phyloP scores from a whole-genome alignment of 2,797 vertebrate genomes.

The Tiaroga cobitis region DNA sequence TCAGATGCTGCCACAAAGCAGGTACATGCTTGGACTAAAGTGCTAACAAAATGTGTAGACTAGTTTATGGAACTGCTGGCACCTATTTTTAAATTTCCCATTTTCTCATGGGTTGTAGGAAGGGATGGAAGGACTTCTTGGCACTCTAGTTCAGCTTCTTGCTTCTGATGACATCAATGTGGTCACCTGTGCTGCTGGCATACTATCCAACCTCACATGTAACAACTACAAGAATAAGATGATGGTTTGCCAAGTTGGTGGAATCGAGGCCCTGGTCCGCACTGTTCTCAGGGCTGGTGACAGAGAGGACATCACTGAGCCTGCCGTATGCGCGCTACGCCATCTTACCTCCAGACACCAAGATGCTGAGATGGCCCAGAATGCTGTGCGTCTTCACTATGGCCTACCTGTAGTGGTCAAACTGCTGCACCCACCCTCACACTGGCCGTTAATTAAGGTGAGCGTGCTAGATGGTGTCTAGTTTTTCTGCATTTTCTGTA shows the following conservation, averaged over 20 bases:
- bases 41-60: not conserved
- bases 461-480: not conserved
- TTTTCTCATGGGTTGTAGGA: conserved; percentile 85
- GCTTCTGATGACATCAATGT: conserved; percentile 98
- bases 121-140: conserved; percentile 97
- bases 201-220: conserved; percentile 98
- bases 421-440: conserved; percentile 95
- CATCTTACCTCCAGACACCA: conserved; percentile 98
- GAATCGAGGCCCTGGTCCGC: conserved; percentile 96
- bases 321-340: conserved; percentile 94
- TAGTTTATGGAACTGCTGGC: not conserved
- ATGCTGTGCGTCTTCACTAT: conserved; percentile 96
- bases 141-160: conserved; percentile 95
- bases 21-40: conserved; percentile 72
- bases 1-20: conserved; percentile 99
- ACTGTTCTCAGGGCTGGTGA: conserved; percentile 96
- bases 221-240: conserved; percentile 99
- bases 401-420: conserved; percentile 98
- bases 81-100: not conserved
- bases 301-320: conserved; percentile 98
- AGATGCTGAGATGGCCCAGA: conserved; percentile 99
- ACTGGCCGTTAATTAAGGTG: conserved; percentile 99
- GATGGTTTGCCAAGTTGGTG: conserved; percentile 97
- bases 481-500: not conserved
- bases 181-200: conserved; percentile 97